Conservation (phyloP, 2,113 vertebrate genomes). For the Carassius carassius region DNA sequence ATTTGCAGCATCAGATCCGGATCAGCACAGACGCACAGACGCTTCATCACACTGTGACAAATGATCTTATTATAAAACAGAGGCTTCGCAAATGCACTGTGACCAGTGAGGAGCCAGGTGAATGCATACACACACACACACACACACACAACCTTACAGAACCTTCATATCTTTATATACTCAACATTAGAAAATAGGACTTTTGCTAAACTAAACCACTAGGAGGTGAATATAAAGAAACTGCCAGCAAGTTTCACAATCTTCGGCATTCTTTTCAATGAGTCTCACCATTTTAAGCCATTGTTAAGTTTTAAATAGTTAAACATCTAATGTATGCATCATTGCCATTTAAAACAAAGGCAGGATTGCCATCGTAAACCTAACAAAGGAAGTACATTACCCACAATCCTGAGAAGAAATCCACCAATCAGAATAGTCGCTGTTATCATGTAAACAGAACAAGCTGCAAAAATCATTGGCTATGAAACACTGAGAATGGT, state of each 20-base stretch:
- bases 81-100: constrained; percentile 33
- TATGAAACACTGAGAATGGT: not conserved
- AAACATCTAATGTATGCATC: too few species aligned
- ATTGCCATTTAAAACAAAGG: too few species aligned
- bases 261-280: too few species aligned
- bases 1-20: constrained; percentile 27
- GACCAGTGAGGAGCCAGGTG: constrained; percentile 16
- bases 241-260: too few species aligned
- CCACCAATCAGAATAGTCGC: not conserved
- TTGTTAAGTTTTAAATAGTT: too few species aligned
- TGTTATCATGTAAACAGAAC: not conserved
- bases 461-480: not conserved
- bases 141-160: not conserved
- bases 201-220: not conserved
- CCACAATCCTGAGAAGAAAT: not conserved
- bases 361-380: too few species aligned
- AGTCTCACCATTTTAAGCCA: too few species aligned
- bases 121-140: not conserved
- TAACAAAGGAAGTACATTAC: not conserved
- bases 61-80: constrained; percentile 49
- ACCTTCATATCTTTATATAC: constrained; percentile 11
- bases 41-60: constrained; percentile 41
- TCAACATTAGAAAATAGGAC: not conserved
- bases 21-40: constrained; percentile 2
- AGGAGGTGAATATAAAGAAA: not conserved